These are phyloP conservation scores for Laspeyria flexula DNA, from an alignment of 2,888 invertebrate species.

Conservation along the genomic window DNA sequence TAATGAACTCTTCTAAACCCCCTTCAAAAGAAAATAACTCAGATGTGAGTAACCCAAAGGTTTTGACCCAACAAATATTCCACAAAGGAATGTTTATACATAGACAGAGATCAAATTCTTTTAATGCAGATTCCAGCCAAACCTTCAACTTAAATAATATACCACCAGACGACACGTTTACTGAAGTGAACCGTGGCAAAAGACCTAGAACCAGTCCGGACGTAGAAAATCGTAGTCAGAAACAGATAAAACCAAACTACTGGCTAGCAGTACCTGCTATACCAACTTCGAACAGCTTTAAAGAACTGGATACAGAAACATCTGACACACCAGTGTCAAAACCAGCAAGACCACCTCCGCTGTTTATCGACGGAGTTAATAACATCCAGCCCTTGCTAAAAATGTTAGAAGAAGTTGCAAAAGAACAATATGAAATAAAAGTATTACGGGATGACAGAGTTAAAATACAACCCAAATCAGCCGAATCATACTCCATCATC, in stretches of 20 bases:
- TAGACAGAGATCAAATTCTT: too few species aligned
- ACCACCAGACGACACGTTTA: too few species aligned
- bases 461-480: slow-evolving; percentile 19
- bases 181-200: too few species aligned
- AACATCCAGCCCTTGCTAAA: slow-evolving; percentile 26
- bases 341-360: background rate
- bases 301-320: background rate
- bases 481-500: slow-evolving; percentile 15
- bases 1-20: too few species aligned
- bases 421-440: slow-evolving; percentile 19
- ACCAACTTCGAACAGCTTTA: slow-evolving; percentile 12
- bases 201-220: too few species aligned
- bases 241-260: slow-evolving; percentile 16
- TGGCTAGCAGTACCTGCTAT: slow-evolving; percentile 15
- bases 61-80: too few species aligned
- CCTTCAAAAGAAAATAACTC: too few species aligned
- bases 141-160: too few species aligned
- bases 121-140: too few species aligned
- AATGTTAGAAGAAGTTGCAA: slow-evolving; percentile 14
- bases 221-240: background rate
- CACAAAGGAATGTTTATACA: too few species aligned
- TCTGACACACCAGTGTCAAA: background rate
- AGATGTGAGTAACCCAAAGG: too few species aligned
- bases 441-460: slow-evolving; percentile 17
- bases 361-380: slow-evolving; percentile 20